These are phyloP conservation scores for Nomada ferruginata DNA, from an alignment of 2,888 invertebrate species.

Conservation along the genomic window DNA sequence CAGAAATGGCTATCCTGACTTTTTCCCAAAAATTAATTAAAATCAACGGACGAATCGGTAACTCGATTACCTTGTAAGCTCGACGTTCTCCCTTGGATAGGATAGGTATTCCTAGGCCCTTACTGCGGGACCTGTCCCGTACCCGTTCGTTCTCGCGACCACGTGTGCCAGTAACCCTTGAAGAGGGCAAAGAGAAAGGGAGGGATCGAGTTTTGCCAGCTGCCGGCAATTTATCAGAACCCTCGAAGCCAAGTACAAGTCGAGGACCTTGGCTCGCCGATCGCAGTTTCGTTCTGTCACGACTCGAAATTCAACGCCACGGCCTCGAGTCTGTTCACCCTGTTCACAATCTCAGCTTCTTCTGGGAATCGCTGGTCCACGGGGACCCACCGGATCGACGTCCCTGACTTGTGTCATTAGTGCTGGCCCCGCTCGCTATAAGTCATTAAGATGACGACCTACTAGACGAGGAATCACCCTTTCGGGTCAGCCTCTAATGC, in stretches of 20 bases:
- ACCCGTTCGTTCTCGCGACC: conserved; percentile 49
- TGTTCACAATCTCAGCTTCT: conserved; percentile 38
- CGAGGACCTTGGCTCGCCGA: conserved; percentile 57
- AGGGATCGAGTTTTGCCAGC: conserved; percentile 73
- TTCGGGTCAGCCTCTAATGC: background rate
- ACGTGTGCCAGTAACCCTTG: conserved; percentile 73
- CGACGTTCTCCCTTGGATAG: background rate
- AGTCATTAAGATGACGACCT: conserved; percentile 53
- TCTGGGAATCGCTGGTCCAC: conserved; percentile 46
- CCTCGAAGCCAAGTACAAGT: conserved; percentile 40
- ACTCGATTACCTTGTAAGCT: background rate
- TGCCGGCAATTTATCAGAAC: conserved; percentile 73
- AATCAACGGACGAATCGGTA: no score
- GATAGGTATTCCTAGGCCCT: background rate
- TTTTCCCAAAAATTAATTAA: no score
- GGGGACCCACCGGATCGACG: conserved; percentile 62
- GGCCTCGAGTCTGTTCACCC: conserved; percentile 11
- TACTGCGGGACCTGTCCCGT: conserved; percentile 20
- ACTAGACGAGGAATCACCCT: conserved; percentile 27
- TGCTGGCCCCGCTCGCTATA: conserved; percentile 28
- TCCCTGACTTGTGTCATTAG: conserved; percentile 61
- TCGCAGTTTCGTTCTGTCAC: conserved; percentile 51
- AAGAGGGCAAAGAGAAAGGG: conserved; percentile 34
- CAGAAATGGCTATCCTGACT: no score
- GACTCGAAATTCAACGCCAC: conserved; percentile 48